These are phyloP conservation scores for Atta texana DNA, from an alignment of 1,140 invertebrate genomes.

Conservation along the genomic window DNA sequence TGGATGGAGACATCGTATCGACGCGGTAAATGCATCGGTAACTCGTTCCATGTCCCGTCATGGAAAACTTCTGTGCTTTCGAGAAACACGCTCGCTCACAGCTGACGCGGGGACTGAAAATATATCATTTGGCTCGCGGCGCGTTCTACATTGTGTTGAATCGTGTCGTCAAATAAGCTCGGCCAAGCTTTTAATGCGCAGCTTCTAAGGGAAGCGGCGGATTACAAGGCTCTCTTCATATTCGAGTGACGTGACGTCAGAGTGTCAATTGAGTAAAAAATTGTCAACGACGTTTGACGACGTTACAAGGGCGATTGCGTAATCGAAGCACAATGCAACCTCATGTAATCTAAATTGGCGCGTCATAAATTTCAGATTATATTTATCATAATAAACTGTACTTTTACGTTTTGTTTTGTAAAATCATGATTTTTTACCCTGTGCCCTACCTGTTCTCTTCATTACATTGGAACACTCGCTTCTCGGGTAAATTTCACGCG, in stretches of 20 bases:
- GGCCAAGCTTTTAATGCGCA: slow-evolving; percentile 57
- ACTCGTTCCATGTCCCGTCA: neutral
- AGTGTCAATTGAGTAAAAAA: slow-evolving; percentile 52
- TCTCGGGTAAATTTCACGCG: neutral
- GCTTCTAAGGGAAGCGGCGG: slow-evolving; percentile 35
- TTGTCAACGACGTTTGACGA: neutral
- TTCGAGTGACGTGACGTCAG: slow-evolving; percentile 39
- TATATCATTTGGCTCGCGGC: slow-evolving; percentile 42
- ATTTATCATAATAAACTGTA: neutral
- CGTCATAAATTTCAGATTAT: neutral
- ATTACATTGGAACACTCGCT: neutral
- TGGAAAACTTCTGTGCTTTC: slow-evolving; percentile 9
- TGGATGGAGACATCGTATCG: neutral
- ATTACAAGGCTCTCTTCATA: neutral
- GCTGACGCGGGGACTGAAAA: slow-evolving; percentile 36
- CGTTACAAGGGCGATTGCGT: neutral
- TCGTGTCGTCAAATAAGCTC: slow-evolving; percentile 6
- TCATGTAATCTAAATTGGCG: neutral
- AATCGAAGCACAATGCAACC: slow-evolving; percentile 8
- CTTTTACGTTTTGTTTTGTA: neutral
- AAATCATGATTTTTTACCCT: neutral
- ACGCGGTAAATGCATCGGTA: neutral
- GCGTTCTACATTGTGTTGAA: slow-evolving; percentile 12
- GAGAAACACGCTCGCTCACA: neutral
- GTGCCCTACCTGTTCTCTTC: neutral